Evolutionary conservation across 2,113 vertebrate species (phyloP).

Genomic region (Pyxicephalus adspersus): DNA sequence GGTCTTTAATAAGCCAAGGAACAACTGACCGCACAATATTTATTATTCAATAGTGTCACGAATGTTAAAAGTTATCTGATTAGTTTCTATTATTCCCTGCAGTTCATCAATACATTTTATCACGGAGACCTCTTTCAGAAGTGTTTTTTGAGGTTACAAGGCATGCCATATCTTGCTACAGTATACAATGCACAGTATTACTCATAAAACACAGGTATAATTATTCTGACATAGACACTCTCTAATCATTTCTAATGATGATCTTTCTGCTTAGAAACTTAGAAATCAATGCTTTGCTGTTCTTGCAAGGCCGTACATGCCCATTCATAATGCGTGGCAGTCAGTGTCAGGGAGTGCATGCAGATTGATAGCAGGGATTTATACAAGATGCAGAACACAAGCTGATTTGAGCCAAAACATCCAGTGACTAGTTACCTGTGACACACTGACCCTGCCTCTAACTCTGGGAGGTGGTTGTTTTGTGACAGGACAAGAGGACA

Average conservation of each 20-base stretch:
- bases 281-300: background rate
- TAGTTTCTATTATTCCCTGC: no score
- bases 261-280: background rate
- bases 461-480: slow-evolving; percentile 68
- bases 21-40: no score
- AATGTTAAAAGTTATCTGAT: no score
- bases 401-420: slow-evolving; percentile 50
- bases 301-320: slow-evolving; percentile 11
- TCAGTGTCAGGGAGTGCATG: slow-evolving; percentile 25
- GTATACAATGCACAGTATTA: background rate
- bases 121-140: no score
- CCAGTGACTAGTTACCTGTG: slow-evolving; percentile 67
- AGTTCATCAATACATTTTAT: no score
- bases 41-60: no score
- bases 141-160: no score
- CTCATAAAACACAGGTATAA: background rate
- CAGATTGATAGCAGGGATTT: slow-evolving; percentile 33
- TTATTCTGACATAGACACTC: no score
- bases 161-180: background rate
- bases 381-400: slow-evolving; percentile 32
- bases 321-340: background rate
- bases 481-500: slow-evolving; percentile 69
- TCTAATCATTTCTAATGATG: background rate
- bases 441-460: slow-evolving; percentile 66
- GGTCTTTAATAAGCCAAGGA: no score